Evolutionary conservation across 2,113 vertebrate species (phyloP).

Genomic region (Gasterosteus aculeatus): DNA sequence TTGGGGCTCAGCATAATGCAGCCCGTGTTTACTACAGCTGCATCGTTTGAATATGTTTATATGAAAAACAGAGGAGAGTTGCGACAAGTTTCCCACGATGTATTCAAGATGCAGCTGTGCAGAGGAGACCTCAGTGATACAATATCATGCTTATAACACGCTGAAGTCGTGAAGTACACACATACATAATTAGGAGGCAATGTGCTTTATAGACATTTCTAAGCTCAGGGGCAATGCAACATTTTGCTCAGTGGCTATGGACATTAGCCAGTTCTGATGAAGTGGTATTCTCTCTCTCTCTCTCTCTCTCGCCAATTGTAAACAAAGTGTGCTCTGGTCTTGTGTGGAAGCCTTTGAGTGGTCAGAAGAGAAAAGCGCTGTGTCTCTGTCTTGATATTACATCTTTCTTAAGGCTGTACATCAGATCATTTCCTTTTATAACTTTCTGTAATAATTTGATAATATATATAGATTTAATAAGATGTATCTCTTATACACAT

Average conservation of each 20-base stretch:
- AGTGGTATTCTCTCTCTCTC: constrained; percentile 4
- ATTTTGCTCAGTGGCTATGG: not conserved
- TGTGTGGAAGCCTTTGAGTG: not conserved
- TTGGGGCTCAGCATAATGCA: not conserved
- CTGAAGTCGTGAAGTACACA: not conserved
- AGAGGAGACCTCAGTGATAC: not conserved
- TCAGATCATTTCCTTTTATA: not conserved
- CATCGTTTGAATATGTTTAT: not conserved
- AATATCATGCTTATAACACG: not conserved
- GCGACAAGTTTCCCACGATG: not conserved
- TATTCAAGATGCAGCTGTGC: not conserved
- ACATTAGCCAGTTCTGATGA: not conserved
- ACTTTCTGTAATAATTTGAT: not conserved
- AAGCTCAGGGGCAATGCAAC: not conserved
- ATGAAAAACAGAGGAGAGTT: not conserved
- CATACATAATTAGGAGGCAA: constrained; percentile 1
- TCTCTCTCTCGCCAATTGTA: constrained; percentile 39
- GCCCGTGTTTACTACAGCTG: not conserved
- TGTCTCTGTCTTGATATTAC: not conserved
- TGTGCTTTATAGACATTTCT: constrained; percentile 1
- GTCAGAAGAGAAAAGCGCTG: not conserved
- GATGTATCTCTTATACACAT: not conserved
- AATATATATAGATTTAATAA: not conserved
- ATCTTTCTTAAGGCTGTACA: not conserved
- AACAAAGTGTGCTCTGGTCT: constrained; percentile 60